Conservation (phyloP, 2,797 vertebrate species). For the Phaenicophaeus curvirostris region DNA sequence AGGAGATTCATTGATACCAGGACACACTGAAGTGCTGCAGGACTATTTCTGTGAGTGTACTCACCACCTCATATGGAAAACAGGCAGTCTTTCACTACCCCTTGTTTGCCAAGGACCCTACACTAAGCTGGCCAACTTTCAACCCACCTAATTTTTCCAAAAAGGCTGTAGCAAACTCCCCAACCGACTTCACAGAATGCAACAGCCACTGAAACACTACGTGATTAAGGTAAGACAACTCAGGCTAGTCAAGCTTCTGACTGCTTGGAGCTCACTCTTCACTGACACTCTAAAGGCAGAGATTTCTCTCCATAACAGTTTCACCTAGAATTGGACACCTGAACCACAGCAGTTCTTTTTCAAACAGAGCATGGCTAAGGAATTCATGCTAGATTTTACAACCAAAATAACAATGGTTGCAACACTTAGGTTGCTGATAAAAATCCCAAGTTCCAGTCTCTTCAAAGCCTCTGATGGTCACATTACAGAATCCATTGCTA, state of each 20-base stretch:
- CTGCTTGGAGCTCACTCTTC: neutral
- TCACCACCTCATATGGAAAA: neutral
- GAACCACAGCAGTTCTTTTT: neutral
- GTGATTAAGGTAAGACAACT: fast-evolving
- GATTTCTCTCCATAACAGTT: neutral
- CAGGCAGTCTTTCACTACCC: neutral
- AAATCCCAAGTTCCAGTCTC: neutral
- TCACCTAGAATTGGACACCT: neutral
- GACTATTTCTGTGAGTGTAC: neutral
- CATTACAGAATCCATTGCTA: neutral
- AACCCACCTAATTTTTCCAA: neutral
- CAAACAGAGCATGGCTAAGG: neutral
- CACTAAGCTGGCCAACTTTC: neutral
- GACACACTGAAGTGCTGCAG: neutral
- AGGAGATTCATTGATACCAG: neutral
- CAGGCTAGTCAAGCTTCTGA: neutral
- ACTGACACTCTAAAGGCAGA: neutral
- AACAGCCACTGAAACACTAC: neutral
- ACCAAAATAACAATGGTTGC: neutral
- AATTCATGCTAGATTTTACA: neutral
- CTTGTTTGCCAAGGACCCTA: neutral
- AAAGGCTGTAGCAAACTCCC: neutral
- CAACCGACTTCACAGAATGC: fast-evolving
- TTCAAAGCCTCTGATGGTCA: neutral
- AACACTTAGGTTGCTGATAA: neutral